Evolutionary conservation across 2,113 vertebrate species (phyloP), one percentile per base, ranked within the genome.

Genomic region (Lamprologus ornatipinnis): DNA sequence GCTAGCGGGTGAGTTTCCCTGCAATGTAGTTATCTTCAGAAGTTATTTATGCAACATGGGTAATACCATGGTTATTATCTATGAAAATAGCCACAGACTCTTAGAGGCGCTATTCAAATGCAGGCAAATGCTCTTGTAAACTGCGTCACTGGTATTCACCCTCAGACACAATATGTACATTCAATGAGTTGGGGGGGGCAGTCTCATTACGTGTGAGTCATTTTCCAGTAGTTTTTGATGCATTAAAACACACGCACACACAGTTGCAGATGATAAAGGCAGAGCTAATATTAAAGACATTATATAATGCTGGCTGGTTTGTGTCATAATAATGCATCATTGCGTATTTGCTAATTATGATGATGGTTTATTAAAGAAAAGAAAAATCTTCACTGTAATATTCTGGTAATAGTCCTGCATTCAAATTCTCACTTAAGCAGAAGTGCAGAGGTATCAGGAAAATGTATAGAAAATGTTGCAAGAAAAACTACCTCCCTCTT

Each of bases 21-120:
- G 47, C 28, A 26, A 45, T 51, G 63, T 83, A 54, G 42, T 21
- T 51, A 33, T 40, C 17, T 49, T 23, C 31, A 60, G 47, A 68
- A 14, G 6, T 37, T 84, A 28, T 51, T 79, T 65, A 45, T 17
- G n/a, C 49, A 82, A 4, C 70, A 68, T 8, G 21, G n/a, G 12
- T 73, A 80, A 57, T 45, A 54, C 80, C 75, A 70, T 58, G 85
- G 51, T 84, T 87, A 45, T 83, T 84, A 87, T 92, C 81, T 89
- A 86, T 85, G 60, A 45, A 91, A 88, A 86, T 88, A 81, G 33
- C 9, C 11, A 47, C 15, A 82, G n/a, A 9, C 60, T 51, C 78
- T 55, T 45, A 58, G 78, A 80, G 28, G 51, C 54, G 65, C 81
- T 45, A 89, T 63, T 81, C 81, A 89, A 92, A 93, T 26, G 14